Conservation (phyloP, 2,888 invertebrate species). For the Drosophila sordidula region DNA sequence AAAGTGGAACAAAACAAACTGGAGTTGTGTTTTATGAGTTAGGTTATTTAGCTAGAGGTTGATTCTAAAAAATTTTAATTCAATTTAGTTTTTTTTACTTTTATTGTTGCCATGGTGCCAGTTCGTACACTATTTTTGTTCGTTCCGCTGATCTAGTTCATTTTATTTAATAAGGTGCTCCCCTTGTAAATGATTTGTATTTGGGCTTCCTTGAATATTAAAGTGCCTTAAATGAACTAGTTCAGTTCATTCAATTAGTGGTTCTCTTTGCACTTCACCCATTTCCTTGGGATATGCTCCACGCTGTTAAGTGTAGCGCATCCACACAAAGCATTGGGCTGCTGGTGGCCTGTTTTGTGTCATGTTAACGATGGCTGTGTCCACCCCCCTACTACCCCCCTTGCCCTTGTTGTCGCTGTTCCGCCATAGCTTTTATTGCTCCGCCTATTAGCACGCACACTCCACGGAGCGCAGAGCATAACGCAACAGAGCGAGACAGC, state of each 20-base stretch:
- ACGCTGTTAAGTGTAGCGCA: conserved; percentile 40
- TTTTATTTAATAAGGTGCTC: not conserved
- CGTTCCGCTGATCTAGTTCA: not conserved
- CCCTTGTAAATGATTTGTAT: not conserved
- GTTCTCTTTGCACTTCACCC: conserved; percentile 24
- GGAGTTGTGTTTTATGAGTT: too few species aligned
- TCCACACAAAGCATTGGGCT: conserved; percentile 12
- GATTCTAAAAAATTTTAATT: too few species aligned
- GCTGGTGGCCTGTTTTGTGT: conserved; percentile 56
- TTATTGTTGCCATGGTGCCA: too few species aligned
- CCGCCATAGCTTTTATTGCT: conserved; percentile 70
- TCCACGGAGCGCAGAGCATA: conserved; percentile 5
- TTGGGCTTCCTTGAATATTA: not conserved
- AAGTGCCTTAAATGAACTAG: not conserved
- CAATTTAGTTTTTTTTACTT: too few species aligned
- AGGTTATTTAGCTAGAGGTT: too few species aligned
- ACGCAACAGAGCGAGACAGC: conserved; percentile 25
- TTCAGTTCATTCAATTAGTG: not conserved
- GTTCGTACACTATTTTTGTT: too few species aligned
- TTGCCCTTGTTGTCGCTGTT: conserved; percentile 12
- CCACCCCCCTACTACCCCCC: conserved; percentile 3
- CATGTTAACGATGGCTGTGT: conserved; percentile 23
- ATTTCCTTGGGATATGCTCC: conserved; percentile 30
- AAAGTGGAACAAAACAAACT: too few species aligned
- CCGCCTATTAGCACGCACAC: conserved; percentile 73